phyloP scores from a whole-genome alignment of 2,888 invertebrate genomes.

The Perizoma flavofasciatum region DNA sequence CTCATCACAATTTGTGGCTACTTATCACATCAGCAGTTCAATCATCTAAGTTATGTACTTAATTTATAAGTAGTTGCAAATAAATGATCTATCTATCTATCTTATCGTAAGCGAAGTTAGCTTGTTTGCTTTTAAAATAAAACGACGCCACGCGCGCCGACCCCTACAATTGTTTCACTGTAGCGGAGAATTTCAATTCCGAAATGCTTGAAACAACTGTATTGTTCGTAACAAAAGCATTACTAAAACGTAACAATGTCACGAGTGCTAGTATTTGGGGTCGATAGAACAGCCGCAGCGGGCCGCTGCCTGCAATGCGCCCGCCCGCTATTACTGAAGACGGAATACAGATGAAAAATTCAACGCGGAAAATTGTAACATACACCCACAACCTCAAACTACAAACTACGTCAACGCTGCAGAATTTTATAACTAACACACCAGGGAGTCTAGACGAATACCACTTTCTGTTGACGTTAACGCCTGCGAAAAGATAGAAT shows the following conservation, averaged over 20 bases:
- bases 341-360: slow-evolving; percentile 30
- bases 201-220: slow-evolving; percentile 16
- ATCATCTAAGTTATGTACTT: no score
- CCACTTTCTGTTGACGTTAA: no score
- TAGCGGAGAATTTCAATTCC: slow-evolving; percentile 17
- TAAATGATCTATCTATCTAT: no score
- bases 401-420: slow-evolving; percentile 7
- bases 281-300: slow-evolving; percentile 27
- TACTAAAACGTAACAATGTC: slow-evolving; percentile 23
- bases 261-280: slow-evolving; percentile 20
- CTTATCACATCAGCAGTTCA: no score
- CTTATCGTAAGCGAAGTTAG: no score
- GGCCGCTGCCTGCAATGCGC: slow-evolving; percentile 25
- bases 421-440: slow-evolving; percentile 18
- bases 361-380: slow-evolving; percentile 29
- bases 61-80: no score
- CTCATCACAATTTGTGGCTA: no score
- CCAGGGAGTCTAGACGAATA: no score
- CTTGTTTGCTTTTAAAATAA: neutral
- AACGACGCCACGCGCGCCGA: no score
- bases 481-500: no score
- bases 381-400: no score
- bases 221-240: slow-evolving; percentile 20
- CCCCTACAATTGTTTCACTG: neutral
- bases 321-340: slow-evolving; percentile 28